Base-by-base conservation (phyloP, 2,113 vertebrate species). In the Saimiri boliviensis region DNA sequence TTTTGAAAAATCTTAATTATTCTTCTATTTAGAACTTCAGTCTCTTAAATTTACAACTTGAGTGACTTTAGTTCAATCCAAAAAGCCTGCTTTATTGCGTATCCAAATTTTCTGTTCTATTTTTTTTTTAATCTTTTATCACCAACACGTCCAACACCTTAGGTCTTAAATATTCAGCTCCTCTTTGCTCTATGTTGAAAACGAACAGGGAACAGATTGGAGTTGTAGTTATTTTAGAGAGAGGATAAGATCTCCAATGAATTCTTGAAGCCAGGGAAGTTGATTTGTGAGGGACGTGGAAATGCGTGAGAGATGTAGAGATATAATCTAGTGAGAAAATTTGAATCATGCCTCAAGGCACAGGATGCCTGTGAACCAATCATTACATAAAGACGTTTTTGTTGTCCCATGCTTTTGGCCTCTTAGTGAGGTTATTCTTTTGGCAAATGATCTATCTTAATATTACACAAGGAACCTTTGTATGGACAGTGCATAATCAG, bases 371-470 rank as follows among this genome's bases (percentile, higher is more conserved):
- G 60, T 93, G 96, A 96, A 94, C 42, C 30, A 88, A 40, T 90
- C 79, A 66, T 56, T 49, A n/a, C 60, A 98, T 95, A 98, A 98
- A 97, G 98, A 93, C 47, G 4, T 88, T 94, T 96, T 97, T 98
- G 97, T 98, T 95, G 30, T 40, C 16, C 93, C 79, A 63, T 93
- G 93, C 77, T 85, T 96, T 92, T 96, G 94, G 96, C 92, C 45
- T 96, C 79, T 95, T 86, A 89, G 85, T 92, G 96, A 95, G 96
- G 88, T 97, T 98, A 95, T 96, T 96, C 87, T 97, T 97, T 96
- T 98, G 97, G 97, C 97, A 97, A 96, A 93, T 91, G 97, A 97
- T 98, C 97, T 97, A 91, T 98, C 96, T 97, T 97, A 97, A 96
- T 96, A 93, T 91, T 25, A 86, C 68, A 98, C 97, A 98, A 97